Conservation (phyloP, 2,113 vertebrate genomes). For the Platysternon megacephalum region DNA sequence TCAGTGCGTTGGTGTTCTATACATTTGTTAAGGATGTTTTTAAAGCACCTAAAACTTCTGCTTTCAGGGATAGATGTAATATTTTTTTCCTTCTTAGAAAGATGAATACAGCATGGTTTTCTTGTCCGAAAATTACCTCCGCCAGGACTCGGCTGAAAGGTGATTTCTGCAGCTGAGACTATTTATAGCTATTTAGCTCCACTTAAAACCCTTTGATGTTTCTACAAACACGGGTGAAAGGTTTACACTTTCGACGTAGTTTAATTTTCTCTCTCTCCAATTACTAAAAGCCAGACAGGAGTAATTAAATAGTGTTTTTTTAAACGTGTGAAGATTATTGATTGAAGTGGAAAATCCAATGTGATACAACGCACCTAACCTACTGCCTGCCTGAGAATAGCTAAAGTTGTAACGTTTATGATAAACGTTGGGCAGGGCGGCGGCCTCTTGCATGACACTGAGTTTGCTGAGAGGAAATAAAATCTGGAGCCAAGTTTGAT, state of each 20-base stretch:
- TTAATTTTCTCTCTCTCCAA: background rate
- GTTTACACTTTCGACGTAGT: rapidly evolving
- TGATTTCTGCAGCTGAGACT: background rate
- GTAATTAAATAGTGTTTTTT: background rate
- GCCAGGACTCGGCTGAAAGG: background rate
- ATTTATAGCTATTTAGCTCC: background rate
- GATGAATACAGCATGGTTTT: background rate
- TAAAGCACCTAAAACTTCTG: rapidly evolving
- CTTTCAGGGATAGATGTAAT: background rate
- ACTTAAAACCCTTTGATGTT: background rate
- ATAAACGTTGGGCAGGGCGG: background rate
- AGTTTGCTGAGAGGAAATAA: background rate
- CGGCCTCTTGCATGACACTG: background rate
- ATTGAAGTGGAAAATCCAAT: background rate
- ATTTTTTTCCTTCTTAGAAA: background rate
- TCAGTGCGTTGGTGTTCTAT: background rate
- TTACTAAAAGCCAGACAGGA: background rate
- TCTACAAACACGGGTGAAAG: background rate
- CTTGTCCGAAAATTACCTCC: background rate
- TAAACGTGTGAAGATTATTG: background rate
- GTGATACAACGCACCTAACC: background rate
- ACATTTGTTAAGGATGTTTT: background rate
- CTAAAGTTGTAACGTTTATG: background rate
- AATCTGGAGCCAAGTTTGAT: background rate
- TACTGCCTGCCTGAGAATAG: rapidly evolving